phyloP scores from a whole-genome alignment of 2,113 vertebrate species.

The Ptilonorhynchus violaceus region DNA sequence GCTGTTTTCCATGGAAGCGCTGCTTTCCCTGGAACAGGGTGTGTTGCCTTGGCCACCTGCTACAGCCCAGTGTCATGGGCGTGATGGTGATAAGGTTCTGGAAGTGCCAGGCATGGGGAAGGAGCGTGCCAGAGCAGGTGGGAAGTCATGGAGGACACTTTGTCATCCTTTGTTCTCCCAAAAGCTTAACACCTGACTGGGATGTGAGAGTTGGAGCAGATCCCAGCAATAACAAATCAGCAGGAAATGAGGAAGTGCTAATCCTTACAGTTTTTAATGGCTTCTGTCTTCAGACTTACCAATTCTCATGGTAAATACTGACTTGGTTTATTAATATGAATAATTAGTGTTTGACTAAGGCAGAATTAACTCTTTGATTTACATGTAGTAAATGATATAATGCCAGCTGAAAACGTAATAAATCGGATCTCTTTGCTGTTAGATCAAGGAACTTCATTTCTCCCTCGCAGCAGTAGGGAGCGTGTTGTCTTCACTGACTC shows the following conservation, averaged over 20 bases:
- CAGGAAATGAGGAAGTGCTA: neutral
- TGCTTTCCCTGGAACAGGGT: neutral
- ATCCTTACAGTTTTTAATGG: neutral
- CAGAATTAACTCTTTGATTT: neutral
- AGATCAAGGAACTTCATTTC: neutral
- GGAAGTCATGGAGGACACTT: neutral
- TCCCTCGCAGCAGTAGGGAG: rapidly evolving
- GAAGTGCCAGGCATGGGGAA: neutral
- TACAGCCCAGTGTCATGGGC: rapidly evolving
- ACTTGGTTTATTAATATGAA: neutral
- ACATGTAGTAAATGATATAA: neutral
- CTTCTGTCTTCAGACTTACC: neutral
- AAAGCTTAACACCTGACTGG: neutral
- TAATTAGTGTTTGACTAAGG: neutral
- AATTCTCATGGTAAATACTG: neutral
- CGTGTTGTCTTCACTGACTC: neutral
- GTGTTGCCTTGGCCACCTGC: neutral
- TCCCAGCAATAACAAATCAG: neutral
- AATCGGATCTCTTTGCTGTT: neutral
- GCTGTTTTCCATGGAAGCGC: neutral
- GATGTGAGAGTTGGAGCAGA: neutral
- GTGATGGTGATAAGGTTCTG: neutral
- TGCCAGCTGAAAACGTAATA: neutral
- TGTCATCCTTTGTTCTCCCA: neutral
- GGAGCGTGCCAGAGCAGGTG: neutral